Conservation (phyloP, 1,140 invertebrate genomes). For the Drosophila jambulina region DNA sequence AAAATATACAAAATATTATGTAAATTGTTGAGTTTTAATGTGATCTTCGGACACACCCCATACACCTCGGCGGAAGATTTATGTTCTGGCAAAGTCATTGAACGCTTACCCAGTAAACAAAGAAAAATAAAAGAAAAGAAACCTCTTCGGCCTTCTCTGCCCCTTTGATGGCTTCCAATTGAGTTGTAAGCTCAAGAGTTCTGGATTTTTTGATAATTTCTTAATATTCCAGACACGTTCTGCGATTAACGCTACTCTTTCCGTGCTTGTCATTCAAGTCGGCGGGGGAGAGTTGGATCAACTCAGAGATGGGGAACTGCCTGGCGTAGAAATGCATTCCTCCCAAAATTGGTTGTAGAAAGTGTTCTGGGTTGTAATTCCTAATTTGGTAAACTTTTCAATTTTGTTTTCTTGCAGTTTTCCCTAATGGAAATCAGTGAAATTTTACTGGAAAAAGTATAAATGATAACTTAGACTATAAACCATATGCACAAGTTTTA, state of each 20-base stretch:
- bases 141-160: slow-evolving; percentile 4
- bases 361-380: slow-evolving; percentile 36
- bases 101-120: slow-evolving; percentile 37
- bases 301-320: not conserved
- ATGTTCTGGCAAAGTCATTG: slow-evolving; percentile 52
- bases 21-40: slow-evolving; percentile 19
- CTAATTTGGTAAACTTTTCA: slow-evolving; percentile 6
- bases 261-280: slow-evolving; percentile 30
- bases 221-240: slow-evolving; percentile 22
- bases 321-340: slow-evolving; percentile 36
- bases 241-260: slow-evolving; percentile 42
- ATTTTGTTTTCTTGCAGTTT: not conserved
- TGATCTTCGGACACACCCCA: slow-evolving; percentile 29
- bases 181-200: slow-evolving; percentile 30
- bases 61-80: slow-evolving; percentile 31
- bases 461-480: not conserved
- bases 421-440: slow-evolving; percentile 15
- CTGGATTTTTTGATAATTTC: slow-evolving; percentile 10
- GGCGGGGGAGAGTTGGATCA: not conserved
- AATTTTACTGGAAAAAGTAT: slow-evolving; percentile 1
- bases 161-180: slow-evolving; percentile 4
- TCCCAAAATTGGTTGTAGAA: slow-evolving; percentile 33
- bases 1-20: slow-evolving; percentile 43
- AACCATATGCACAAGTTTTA: no score
- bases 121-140: slow-evolving; percentile 18